Percentiles rank a stretch among this genome's conserved stretches.
phyloP scores from a whole-genome alignment of 2,888 invertebrate genomes.

The Drosophila subsilvestris region DNA sequence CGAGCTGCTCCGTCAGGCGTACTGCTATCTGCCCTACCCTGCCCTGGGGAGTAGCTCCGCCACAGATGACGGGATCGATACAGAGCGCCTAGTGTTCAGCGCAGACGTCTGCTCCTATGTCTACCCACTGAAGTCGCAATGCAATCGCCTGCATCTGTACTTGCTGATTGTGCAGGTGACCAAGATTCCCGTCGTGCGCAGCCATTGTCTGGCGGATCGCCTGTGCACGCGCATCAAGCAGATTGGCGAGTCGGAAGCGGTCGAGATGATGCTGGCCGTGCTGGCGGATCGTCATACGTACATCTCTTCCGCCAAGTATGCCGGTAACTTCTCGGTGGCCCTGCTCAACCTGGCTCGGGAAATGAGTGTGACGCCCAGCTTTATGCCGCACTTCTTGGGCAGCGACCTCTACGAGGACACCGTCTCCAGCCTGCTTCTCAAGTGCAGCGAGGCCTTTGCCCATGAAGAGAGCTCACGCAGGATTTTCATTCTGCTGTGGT shows the following conservation, averaged over 20 bases:
- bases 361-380: slow-evolving; percentile 87
- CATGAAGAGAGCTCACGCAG: slow-evolving; percentile 84
- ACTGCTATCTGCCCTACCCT: slow-evolving; percentile 88
- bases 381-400: slow-evolving; percentile 86
- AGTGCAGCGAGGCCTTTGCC: slow-evolving; percentile 81
- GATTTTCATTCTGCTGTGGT: slow-evolving; percentile 87
- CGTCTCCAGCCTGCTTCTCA: slow-evolving; percentile 85
- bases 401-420: slow-evolving; percentile 86
- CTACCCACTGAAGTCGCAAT: slow-evolving; percentile 87
- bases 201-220: slow-evolving; percentile 84
- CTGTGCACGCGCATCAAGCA: slow-evolving; percentile 79
- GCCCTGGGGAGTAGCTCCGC: background rate
- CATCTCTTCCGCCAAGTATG: slow-evolving; percentile 30
- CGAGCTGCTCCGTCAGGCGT: slow-evolving; percentile 89
- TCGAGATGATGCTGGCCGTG: slow-evolving; percentile 85
- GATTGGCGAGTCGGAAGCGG: slow-evolving; percentile 84
- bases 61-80: slow-evolving; percentile 85
- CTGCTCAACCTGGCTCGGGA: slow-evolving; percentile 83
- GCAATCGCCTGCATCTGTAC: slow-evolving; percentile 87
- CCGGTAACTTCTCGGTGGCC: slow-evolving; percentile 59
- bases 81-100: slow-evolving; percentile 88
- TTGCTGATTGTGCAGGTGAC: slow-evolving; percentile 86
- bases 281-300: slow-evolving; percentile 52
- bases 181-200: slow-evolving; percentile 86
- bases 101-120: slow-evolving; percentile 88